Evolutionary conservation across 2,797 vertebrate species (phyloP), one percentile per base, ranked within the genome.

Genomic region (Xenops minutus): DNA sequence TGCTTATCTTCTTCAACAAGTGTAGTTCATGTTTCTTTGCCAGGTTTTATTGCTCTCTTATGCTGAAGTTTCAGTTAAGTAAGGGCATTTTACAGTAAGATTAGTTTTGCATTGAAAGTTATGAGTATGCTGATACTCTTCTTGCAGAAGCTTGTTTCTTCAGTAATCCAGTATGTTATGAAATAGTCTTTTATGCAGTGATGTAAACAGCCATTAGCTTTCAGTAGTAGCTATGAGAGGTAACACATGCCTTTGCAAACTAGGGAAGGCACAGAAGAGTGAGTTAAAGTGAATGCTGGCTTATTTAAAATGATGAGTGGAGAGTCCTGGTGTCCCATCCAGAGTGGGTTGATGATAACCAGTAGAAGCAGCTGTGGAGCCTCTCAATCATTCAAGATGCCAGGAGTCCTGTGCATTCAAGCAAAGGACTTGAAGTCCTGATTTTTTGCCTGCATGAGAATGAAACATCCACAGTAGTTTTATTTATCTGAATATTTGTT

Each of bases 241-340:
- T 41, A 61, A 64, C 24, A 41, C 0, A 1, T 0, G 0, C 18
- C 29, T 82, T 59, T 64, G 39, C 67, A 43, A 36, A 71, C 43
- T 20, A 9, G 56, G 71, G 36, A n/a, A 51, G 67, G 48, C 12
- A n/a, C 12, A 76, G 92, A 72, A 0, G 9, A 66, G 26, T 22
- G 23, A 76, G 6, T 72, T 75, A 29, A 55, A 58, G 10, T 49
- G 43, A 72, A 21, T 52, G 6, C 66, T 72, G 26, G 3, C 2
- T 23, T 46, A 3, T 7, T n/a, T 43, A 13, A 66, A 56, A 20
- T 14, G n/a, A 1, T 26, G 29, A 36, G 9, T 81, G 67, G 29
- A 32, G 34, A 26, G n/a, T 48, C n/a, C 27, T 78, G 69, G 18
- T 91, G 52, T 55, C 32, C 49, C 24, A 12, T n/a, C 41, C 30